Evolutionary conservation across 2,888 invertebrate species (phyloP).

Genomic region (Drosophila paracracens): DNA sequence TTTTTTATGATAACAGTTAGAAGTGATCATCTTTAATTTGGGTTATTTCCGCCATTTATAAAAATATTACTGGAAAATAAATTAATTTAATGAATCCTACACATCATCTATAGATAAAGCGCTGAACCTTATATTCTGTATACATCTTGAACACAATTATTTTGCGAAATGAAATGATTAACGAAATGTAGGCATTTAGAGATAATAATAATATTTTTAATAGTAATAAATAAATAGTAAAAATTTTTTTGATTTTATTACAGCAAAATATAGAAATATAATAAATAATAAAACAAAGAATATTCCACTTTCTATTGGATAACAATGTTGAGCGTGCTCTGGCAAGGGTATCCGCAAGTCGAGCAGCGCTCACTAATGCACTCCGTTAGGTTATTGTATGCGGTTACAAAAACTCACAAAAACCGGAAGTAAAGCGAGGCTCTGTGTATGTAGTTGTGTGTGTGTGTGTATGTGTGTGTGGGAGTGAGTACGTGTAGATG

Average conservation of each 20-base stretch:
- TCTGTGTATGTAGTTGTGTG: background rate
- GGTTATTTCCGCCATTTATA: background rate
- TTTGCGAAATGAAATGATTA: too few relatives aligned
- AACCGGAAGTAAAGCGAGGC: constrained; percentile 49
- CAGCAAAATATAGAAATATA: too few relatives aligned
- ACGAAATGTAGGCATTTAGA: too few relatives aligned
- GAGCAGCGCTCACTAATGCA: background rate
- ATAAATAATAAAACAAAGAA: too few relatives aligned
- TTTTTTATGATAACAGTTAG: background rate
- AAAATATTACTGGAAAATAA: background rate
- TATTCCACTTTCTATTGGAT: background rate
- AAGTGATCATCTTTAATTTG: background rate
- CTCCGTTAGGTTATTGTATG: constrained; percentile 22
- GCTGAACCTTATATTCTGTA: background rate
- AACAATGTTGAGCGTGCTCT: too few relatives aligned
- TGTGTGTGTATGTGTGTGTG: background rate
- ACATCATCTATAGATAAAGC: background rate
- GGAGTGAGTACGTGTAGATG: constrained; percentile 27
- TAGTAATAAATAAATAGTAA: too few relatives aligned
- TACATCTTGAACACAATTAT: too few relatives aligned
- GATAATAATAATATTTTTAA: too few relatives aligned
- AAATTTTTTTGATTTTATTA: too few relatives aligned
- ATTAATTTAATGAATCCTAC: background rate
- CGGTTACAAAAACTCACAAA: constrained; percentile 49
- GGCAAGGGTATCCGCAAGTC: background rate